Evolutionary conservation across 2,113 vertebrate genomes (phyloP).

Genomic region (Xiphophorus couchianus): DNA sequence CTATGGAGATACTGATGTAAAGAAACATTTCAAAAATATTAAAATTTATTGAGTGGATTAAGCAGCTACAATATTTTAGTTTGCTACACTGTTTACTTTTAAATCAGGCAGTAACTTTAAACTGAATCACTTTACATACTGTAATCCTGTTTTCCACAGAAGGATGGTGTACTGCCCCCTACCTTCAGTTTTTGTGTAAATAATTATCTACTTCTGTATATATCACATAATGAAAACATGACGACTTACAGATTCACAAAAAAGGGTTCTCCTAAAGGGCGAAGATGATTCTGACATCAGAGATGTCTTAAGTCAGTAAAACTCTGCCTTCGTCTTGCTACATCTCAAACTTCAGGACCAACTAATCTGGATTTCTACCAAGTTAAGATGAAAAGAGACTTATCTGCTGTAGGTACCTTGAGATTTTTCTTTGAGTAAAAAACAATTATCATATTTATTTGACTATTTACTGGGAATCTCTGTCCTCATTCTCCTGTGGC

Average conservation of each 20-base stretch:
- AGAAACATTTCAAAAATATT: not conserved
- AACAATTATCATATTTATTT: too few species aligned
- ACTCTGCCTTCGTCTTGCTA: not conserved
- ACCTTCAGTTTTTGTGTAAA: not conserved
- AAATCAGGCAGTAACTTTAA: not conserved
- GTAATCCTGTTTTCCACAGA: too few species aligned
- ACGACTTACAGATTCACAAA: not conserved
- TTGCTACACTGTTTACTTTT: not conserved
- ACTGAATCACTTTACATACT: not conserved
- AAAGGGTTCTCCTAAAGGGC: not conserved
- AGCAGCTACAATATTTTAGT: too few species aligned
- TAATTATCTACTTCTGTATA: not conserved
- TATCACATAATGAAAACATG: not conserved
- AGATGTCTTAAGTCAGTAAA: not conserved
- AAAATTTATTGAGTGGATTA: not conserved
- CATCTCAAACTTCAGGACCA: not conserved
- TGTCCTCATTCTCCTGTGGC: too few species aligned
- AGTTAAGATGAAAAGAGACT: too few species aligned
- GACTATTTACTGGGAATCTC: too few species aligned
- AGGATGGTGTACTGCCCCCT: not conserved
- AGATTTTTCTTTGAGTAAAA: too few species aligned
- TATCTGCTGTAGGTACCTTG: not conserved
- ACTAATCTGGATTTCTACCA: not conserved
- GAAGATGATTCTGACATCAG: not conserved
- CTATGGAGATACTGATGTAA: too few species aligned